Evolutionary conservation across 2,888 invertebrate genomes (phyloP), one percentile per base, ranked within the genome.

Genomic region (Bursaphelenchus okinawaensis): DNA sequence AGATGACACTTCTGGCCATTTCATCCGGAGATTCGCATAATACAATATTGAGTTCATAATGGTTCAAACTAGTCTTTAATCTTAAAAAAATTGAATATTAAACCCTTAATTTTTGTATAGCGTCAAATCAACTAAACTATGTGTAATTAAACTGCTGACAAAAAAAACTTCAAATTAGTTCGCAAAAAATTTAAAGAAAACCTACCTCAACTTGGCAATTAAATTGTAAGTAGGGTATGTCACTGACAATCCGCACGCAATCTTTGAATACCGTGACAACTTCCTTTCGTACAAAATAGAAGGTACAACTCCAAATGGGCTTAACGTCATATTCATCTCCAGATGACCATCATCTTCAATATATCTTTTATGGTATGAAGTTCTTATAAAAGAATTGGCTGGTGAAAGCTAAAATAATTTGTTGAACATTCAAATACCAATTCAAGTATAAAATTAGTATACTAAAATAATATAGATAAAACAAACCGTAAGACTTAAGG

Each of bases 21-120:
- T 77, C 69, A n/a, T 79, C 78, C 50, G 76, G 72, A 57, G 76
- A 75, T 52, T 82, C 82, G 59, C 82, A 82, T 7, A 82, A 68
- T 9, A 79, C 71, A 23, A 80, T 62, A 61, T 80, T 74, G 66
- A 78, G 74, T 55, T 82, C 77, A 65, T 77, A 82, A 26, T 73
- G 63, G 52, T 64, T 63, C 23, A 74, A 70, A 3, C 78, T 75
- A 16, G 76, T 75, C 60, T 76, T 75, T 26, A 79, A 55, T 52
- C 78, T 78, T 40, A 54, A 74, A 57, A 0, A 26, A 55, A 27
- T 55, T 6, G 55, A 6, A 19, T 28, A 60, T 40, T 40, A 4
- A 26, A 19, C 29, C 26, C 26, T 16, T 16, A 40, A 40, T 40
- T 16, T 40, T 40, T 16, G 19, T 40, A 40, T 40, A 40, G 19